Evolutionary conservation across 2,797 vertebrate species (phyloP).

Genomic region (Phaenicophaeus curvirostris): DNA sequence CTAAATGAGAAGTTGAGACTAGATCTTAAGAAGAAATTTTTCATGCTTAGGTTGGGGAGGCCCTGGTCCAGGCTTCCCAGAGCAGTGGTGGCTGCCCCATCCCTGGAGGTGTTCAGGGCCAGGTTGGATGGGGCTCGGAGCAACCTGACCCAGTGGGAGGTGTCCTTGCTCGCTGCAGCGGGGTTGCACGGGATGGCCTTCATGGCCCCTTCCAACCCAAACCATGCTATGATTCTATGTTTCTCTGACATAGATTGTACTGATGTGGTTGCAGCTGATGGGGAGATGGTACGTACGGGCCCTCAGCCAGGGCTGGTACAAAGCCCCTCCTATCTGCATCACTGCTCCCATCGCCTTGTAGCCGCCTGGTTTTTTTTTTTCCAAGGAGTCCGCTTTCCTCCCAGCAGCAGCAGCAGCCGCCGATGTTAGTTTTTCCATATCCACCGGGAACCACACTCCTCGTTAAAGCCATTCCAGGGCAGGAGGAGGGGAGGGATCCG

Average conservation of each 20-base stretch:
- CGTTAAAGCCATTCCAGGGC: not conserved
- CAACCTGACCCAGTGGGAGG: too few species aligned
- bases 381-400: not conserved
- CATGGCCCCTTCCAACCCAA: too few species aligned
- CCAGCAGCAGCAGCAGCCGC: not conserved
- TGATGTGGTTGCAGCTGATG: not conserved
- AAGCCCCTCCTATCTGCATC: not conserved
- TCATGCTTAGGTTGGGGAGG: too few species aligned
- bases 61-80: too few species aligned
- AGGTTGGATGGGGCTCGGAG: too few species aligned
- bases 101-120: too few species aligned
- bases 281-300: not conserved
- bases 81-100: too few species aligned
- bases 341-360: not conserved
- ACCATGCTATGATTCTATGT: too few species aligned
- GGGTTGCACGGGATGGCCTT: too few species aligned
- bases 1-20: too few species aligned
- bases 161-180: too few species aligned
- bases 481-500: not conserved
- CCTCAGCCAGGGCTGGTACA: not conserved
- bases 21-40: too few species aligned
- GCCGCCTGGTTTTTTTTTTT: not conserved
- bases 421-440: slow-evolving; percentile 46
- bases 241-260: not conserved
- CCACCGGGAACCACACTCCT: slow-evolving; percentile 10